Percentiles rank a stretch among this genome's conserved stretches.
phyloP scores from a whole-genome alignment of 2,113 vertebrate genomes.

The Toxostoma redivivum region DNA sequence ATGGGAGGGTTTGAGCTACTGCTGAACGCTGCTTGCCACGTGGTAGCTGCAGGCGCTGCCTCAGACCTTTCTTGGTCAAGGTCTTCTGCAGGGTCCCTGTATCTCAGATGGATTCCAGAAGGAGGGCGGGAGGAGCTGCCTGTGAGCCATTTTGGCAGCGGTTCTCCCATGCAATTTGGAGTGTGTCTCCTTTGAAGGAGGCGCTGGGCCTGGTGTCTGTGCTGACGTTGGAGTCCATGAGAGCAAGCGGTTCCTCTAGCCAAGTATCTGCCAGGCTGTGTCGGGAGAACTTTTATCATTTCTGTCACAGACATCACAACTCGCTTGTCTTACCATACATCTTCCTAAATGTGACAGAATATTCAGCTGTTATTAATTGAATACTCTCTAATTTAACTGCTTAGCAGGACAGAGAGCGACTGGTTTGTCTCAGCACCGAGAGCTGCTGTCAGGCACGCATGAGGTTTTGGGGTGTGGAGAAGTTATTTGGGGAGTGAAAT shows the following conservation, averaged over 20 bases:
- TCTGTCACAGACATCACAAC: slow-evolving; percentile 95
- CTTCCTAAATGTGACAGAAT: slow-evolving; percentile 91
- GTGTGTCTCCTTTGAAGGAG: slow-evolving; percentile 52
- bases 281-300: slow-evolving; percentile 89
- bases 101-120: slow-evolving; percentile 1
- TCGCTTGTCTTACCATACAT: slow-evolving; percentile 94
- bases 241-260: slow-evolving; percentile 68
- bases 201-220: slow-evolving; percentile 76
- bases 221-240: slow-evolving; percentile 74
- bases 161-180: slow-evolving; percentile 12
- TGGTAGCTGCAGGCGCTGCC: neutral
- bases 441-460: slow-evolving; percentile 13
- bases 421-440: slow-evolving; percentile 70
- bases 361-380: slow-evolving; percentile 93
- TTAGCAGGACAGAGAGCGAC: slow-evolving; percentile 70
- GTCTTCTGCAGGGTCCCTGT: neutral
- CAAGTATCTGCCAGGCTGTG: slow-evolving; percentile 87
- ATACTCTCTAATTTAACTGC: slow-evolving; percentile 87
- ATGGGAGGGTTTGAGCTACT: neutral
- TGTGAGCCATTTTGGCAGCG: slow-evolving; percentile 51
- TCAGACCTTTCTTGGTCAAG: neutral
- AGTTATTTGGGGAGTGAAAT: neutral
- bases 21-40: neutral
- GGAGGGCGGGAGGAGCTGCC: slow-evolving; percentile 22
- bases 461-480: neutral